Base-by-base conservation (phyloP, 2,113 vertebrate species). In the Urocynchramus pylzowi region DNA sequence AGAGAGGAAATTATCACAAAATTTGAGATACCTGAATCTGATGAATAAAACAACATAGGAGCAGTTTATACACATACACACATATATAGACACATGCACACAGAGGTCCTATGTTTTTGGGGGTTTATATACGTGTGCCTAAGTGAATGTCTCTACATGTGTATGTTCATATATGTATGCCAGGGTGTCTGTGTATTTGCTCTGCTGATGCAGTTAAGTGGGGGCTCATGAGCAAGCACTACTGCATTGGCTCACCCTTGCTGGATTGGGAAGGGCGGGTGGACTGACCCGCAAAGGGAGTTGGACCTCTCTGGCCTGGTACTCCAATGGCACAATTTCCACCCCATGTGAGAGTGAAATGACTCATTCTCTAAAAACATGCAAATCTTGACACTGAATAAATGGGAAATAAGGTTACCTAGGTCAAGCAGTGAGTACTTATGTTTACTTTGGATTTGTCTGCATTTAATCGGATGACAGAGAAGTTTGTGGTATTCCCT, bases 201-300 rank as follows among this genome's bases (percentile, higher is more conserved):
- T 64, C 45, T 89, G n/a, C 59, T 84, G 60, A 31, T 74, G 84
- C 10, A 87, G 26, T 45, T 23, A 45, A 53, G 26, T 39, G 6
- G 47, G 42, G 41, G 14, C 42, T 45, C n/a, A 23, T 59, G 22
- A 69, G 76, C 21, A 26, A 87, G 81, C 1, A 1, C 20, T 47
- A 10, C 57, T 64, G 14, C 49, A 56, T 41, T 59, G 39, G 39
- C 63, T 39, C 71, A 54, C 35, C 53, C 44, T 30, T 47, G 13
- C 0, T 0, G 3, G 49, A 35, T 0, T 16, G 39, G 47, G 47
- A 86, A n/a, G 18, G 35, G 41, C 24, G 87, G 81, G 49, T 9
- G 1, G 23, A 26, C 10, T 16, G 65, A 23, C 50, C 6, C 0
- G 0, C 56, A 41, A 6, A 45, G 5, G n/a, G 64, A 47, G 21